Evolutionary conservation across 2,113 vertebrate genomes (phyloP).

Genomic region (Tautogolabrus adspersus): DNA sequence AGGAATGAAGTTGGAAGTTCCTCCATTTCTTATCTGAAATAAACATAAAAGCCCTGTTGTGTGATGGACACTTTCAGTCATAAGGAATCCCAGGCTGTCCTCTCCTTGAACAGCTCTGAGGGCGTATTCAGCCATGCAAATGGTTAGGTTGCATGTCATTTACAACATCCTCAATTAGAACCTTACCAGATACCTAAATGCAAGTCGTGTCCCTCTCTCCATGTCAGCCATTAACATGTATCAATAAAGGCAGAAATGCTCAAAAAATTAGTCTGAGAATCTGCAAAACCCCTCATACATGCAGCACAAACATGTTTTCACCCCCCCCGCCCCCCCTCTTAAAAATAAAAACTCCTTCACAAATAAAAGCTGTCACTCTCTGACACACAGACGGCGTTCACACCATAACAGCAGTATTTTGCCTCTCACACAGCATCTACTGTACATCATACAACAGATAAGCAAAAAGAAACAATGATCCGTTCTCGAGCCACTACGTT

Average conservation of each 20-base stretch:
- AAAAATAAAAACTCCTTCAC: background rate
- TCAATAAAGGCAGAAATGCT: background rate
- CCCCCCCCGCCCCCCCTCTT: background rate
- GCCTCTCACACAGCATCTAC: constrained; percentile 39
- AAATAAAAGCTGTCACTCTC: constrained; percentile 29
- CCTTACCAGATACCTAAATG: background rate
- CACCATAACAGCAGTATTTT: constrained; percentile 17
- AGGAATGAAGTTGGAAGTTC: no score
- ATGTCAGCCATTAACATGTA: background rate
- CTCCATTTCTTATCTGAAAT: no score
- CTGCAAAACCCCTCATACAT: background rate
- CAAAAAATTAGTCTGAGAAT: background rate
- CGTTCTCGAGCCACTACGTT: constrained; percentile 60
- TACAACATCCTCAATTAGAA: background rate
- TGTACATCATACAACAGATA: constrained; percentile 31
- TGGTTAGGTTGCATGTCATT: background rate
- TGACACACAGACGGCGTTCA: constrained; percentile 12
- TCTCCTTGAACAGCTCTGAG: background rate
- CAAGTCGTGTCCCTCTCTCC: no score
- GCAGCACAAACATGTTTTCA: background rate
- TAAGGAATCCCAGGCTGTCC: background rate
- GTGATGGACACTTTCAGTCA: background rate
- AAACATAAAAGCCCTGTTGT: no score
- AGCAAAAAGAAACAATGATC: constrained; percentile 56
- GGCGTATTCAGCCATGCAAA: background rate